Evolutionary conservation across 2,797 vertebrate genomes (phyloP).

Genomic region (Chanos chanos): DNA sequence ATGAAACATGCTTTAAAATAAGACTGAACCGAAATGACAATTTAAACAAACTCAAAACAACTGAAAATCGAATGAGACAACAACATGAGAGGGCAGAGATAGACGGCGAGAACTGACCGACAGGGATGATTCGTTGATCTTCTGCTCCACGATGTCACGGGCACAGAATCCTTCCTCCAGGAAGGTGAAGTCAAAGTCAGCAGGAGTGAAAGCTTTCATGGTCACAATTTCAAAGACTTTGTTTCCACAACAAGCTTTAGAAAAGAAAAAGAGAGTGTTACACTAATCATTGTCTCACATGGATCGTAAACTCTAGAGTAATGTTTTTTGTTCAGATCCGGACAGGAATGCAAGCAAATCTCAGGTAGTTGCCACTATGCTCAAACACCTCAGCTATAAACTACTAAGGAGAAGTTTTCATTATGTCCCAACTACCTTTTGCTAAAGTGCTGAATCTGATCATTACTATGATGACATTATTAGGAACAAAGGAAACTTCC

Average conservation of each 20-base stretch:
- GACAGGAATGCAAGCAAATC: too few relatives aligned
- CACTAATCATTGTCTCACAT: not conserved
- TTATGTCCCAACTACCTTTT: too few relatives aligned
- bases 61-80: not conserved
- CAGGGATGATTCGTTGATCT: constrained; percentile 88
- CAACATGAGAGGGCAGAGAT: too few relatives aligned
- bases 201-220: constrained; percentile 67
- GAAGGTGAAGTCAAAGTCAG: constrained; percentile 84
- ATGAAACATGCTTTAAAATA: too few relatives aligned
- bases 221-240: constrained; percentile 49
- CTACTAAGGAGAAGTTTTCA: too few relatives aligned
- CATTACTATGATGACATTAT: too few relatives aligned
- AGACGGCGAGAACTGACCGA: constrained; percentile 78
- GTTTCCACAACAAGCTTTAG: constrained; percentile 61
- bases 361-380: too few relatives aligned
- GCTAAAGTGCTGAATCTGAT: too few relatives aligned
- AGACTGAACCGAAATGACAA: too few relatives aligned
- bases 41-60: not conserved
- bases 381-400: too few relatives aligned
- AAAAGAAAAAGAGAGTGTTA: not conserved
- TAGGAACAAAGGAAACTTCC: too few relatives aligned
- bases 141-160: constrained; percentile 90
- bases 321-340: not conserved
- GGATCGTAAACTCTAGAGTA: not conserved
- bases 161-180: constrained; percentile 95